Evolutionary conservation across 2,113 vertebrate species (phyloP).

Genomic region (Burhinus bistriatus): DNA sequence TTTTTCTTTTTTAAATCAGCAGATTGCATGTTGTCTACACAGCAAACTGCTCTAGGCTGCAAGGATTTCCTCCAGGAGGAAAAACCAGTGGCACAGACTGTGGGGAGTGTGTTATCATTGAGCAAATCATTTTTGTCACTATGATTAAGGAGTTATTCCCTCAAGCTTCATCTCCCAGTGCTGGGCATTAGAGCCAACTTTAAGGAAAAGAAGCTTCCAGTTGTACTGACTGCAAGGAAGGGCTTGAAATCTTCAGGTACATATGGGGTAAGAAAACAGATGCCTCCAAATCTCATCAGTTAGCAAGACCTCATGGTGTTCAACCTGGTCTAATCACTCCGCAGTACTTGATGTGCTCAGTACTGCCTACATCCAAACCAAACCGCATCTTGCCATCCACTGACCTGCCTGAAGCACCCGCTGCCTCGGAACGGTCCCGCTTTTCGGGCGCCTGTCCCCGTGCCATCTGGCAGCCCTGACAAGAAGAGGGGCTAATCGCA

Average conservation of each 20-base stretch:
- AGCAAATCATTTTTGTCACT: not conserved
- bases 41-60: not conserved
- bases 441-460: accelerated
- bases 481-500: not conserved
- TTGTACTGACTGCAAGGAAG: not conserved
- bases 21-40: not conserved
- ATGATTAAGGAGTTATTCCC: not conserved
- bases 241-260: not conserved
- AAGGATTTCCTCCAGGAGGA: not conserved
- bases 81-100: not conserved
- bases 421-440: accelerated
- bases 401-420: not conserved
- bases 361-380: not conserved
- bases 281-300: not conserved
- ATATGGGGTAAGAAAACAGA: not conserved
- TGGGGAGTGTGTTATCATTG: not conserved
- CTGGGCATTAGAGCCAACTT: not conserved
- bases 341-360: not conserved
- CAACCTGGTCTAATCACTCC: not conserved
- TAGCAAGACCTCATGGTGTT: not conserved
- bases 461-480: not conserved
- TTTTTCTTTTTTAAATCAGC: not conserved
- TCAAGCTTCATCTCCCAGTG: not conserved
- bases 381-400: not conserved
- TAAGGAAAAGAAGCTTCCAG: not conserved